phyloP scores from a whole-genome alignment of 1,140 invertebrate species.

The Paramacrobiotus metropolitanus region DNA sequence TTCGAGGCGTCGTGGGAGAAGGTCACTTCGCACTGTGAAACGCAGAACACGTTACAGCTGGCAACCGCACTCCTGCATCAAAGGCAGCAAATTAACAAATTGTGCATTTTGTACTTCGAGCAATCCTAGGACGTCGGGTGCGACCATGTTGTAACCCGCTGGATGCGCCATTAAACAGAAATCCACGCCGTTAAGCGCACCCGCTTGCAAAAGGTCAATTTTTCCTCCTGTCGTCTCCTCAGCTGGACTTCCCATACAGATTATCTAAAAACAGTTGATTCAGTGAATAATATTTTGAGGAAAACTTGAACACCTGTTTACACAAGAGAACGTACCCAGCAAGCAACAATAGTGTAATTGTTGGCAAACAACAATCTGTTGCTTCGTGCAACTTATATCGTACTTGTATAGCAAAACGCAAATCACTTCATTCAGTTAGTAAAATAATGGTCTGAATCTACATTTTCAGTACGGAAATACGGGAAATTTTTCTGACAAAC shows the following conservation, averaged over 20 bases:
- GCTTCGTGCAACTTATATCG: too few relatives aligned
- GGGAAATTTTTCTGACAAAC: too few relatives aligned
- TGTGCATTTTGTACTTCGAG: not conserved
- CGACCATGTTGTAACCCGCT: not conserved
- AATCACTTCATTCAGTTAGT: too few relatives aligned
- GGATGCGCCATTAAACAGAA: constrained; percentile 1
- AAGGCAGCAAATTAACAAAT: not conserved
- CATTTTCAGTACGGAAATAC: too few relatives aligned
- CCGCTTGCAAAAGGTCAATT: not conserved
- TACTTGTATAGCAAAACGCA: too few relatives aligned
- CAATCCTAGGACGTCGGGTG: not conserved
- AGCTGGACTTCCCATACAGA: not conserved
- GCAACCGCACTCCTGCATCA: not conserved
- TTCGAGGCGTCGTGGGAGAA: not conserved
- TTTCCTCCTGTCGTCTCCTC: constrained; percentile 1
- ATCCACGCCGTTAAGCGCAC: not conserved
- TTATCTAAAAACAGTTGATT: not conserved
- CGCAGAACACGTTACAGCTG: not conserved
- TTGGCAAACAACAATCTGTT: not conserved
- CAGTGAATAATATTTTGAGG: too few relatives aligned
- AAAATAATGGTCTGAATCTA: too few relatives aligned
- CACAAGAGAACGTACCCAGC: too few relatives aligned
- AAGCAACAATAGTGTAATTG: not conserved
- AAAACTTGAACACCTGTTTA: too few relatives aligned
- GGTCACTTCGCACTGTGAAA: not conserved